These are phyloP conservation scores for Epirrhoe alternata DNA, from an alignment of 2,888 invertebrate species.

Conservation along the genomic window DNA sequence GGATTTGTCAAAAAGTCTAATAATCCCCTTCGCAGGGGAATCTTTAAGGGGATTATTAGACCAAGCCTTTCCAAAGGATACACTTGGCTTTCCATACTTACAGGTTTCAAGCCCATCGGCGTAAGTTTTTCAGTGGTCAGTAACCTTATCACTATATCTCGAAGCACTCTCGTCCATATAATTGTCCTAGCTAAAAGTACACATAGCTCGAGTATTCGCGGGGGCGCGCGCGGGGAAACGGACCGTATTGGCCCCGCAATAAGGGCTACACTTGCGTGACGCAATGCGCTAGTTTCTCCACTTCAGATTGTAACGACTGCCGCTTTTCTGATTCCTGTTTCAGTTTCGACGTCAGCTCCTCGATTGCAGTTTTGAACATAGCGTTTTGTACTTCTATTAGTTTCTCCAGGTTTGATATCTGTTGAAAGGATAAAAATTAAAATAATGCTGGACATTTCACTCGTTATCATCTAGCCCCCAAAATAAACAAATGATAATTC, in stretches of 20 bases:
- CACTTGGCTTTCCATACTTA: no score
- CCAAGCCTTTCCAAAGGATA: no score
- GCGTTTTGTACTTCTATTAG: conserved; percentile 85
- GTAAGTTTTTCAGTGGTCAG: not conserved
- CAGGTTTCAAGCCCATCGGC: no score
- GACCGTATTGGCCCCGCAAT: conserved; percentile 42
- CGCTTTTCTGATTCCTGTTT: conserved; percentile 87
- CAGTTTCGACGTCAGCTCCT: conserved; percentile 86
- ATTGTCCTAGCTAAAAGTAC: conserved; percentile 48
- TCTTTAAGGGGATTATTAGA: no score
- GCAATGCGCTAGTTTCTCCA: conserved; percentile 89
- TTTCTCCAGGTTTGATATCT: conserved; percentile 85
- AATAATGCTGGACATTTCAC: no score
- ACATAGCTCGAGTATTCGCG: conserved; percentile 58
- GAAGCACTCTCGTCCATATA: conserved; percentile 21
- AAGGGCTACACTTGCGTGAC: conserved; percentile 88
- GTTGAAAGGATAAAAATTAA: conserved; percentile 21
- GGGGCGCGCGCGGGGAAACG: conserved; percentile 41
- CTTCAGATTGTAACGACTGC: conserved; percentile 86
- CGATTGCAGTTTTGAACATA: conserved; percentile 86
- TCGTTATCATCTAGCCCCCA: no score
- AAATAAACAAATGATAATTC: no score
- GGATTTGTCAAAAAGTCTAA: no score
- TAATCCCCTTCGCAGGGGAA: no score
- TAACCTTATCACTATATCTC: conserved; percentile 5